These are phyloP conservation scores for Tachypleus tridentatus DNA, from an alignment of 1,140 invertebrate genomes.

Conservation along the genomic window DNA sequence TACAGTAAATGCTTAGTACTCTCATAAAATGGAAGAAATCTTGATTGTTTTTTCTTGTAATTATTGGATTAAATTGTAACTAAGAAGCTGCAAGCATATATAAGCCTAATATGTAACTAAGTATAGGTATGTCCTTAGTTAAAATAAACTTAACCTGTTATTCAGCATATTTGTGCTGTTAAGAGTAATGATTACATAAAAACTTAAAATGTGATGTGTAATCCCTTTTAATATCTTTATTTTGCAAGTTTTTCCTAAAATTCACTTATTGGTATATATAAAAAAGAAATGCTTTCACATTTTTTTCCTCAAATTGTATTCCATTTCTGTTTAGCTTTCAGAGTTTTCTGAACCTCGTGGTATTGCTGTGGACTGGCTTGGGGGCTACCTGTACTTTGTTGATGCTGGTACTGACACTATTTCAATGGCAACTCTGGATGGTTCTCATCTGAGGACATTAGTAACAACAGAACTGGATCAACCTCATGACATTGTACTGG, in stretches of 20 bases:
- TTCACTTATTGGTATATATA: background rate
- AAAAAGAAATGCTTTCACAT: conserved; percentile 7
- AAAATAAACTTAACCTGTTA: no score
- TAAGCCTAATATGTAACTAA: no score
- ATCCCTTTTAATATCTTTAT: background rate
- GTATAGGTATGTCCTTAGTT: no score
- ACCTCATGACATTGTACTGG: conserved; percentile 51
- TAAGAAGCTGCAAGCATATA: no score
- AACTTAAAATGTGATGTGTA: no score
- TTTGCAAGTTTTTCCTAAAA: background rate
- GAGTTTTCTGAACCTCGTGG: conserved; percentile 27
- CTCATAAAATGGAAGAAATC: no score
- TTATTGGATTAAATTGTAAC: no score
- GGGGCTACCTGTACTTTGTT: conserved; percentile 43
- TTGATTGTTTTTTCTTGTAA: no score
- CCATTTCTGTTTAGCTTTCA: conserved; percentile 35
- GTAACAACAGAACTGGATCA: conserved; percentile 47
- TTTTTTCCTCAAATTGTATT: conserved; percentile 7
- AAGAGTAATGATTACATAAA: no score
- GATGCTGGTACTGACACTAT: conserved; percentile 52
- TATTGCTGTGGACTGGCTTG: conserved; percentile 43
- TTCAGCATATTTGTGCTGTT: no score
- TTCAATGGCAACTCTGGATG: conserved; percentile 82
- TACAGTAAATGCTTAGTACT: no score
- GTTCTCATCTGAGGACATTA: conserved; percentile 76